These are phyloP conservation scores for Stenopsyche tienmushanensis DNA, from an alignment of 1,140 invertebrate genomes.

Conservation along the genomic window DNA sequence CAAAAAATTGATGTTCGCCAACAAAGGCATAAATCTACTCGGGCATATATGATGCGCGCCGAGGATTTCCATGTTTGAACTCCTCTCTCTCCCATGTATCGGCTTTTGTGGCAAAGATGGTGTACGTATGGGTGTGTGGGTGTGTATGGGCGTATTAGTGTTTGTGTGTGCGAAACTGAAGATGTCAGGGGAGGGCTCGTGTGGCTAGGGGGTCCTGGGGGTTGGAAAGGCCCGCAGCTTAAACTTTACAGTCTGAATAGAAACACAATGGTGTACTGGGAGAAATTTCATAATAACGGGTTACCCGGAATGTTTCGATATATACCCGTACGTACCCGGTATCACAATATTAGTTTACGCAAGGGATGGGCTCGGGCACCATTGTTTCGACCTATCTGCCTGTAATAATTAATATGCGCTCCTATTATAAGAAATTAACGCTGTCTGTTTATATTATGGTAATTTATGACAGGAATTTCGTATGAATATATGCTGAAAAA, in stretches of 20 bases:
- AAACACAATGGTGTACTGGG: slow-evolving; percentile 1
- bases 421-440: too few relatives aligned
- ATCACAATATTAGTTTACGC: slow-evolving; percentile 4
- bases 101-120: slow-evolving; percentile 13
- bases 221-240: slow-evolving; percentile 16
- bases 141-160: neutral
- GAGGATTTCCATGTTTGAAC: slow-evolving; percentile 17
- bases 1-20: slow-evolving; percentile 12
- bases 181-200: neutral
- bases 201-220: too few relatives aligned
- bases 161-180: neutral
- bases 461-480: too few relatives aligned
- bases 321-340: neutral
- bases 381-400: slow-evolving; percentile 8
- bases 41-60: neutral
- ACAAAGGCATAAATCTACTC: slow-evolving; percentile 12
- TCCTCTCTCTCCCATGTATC: slow-evolving; percentile 8
- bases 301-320: slow-evolving; percentile 2
- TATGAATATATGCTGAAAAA: too few relatives aligned
- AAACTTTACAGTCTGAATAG: slow-evolving; percentile 27
- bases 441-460: too few relatives aligned
- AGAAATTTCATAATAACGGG: slow-evolving; percentile 29
- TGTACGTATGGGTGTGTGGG: slow-evolving; percentile 4
- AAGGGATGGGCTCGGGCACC: neutral
- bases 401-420: too few relatives aligned